Percentiles rank a stretch among this genome's conserved stretches.
These are phyloP conservation scores for Hedychridium roseum DNA, from an alignment of 2,888 invertebrate species.

Conservation along the genomic window DNA sequence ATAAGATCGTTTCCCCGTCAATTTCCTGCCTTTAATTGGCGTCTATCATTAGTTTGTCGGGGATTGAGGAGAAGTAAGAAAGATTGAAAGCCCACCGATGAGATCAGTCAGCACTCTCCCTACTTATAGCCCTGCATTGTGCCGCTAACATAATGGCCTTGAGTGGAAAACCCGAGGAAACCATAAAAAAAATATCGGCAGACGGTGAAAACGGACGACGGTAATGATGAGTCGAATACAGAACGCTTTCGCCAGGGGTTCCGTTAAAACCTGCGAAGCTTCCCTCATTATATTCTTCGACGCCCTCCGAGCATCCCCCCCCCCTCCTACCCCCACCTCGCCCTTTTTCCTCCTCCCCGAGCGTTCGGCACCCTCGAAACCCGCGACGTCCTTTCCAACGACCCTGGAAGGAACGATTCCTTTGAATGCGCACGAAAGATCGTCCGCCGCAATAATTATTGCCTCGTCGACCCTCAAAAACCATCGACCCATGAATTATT, in stretches of 20 bases:
- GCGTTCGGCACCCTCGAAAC: constrained; percentile 9
- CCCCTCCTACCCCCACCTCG: not conserved
- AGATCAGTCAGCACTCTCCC: constrained; percentile 23
- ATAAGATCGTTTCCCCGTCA: too few relatives aligned
- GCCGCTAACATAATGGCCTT: constrained; percentile 34
- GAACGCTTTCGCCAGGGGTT: too few relatives aligned
- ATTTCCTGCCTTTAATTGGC: too few relatives aligned
- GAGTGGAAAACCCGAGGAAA: constrained; percentile 23
- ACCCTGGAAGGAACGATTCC: constrained; percentile 35
- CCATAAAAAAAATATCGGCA: constrained; percentile 16
- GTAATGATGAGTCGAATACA: constrained; percentile 44
- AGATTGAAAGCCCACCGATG: too few relatives aligned
- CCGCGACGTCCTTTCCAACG: constrained; percentile 19
- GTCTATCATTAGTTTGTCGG: too few relatives aligned
- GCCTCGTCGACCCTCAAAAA: constrained; percentile 40
- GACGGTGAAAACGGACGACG: constrained; percentile 31
- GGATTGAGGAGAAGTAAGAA: too few relatives aligned
- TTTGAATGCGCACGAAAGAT: constrained; percentile 49
- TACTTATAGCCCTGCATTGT: constrained; percentile 32
- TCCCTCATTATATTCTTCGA: constrained; percentile 46
- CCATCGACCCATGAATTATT: constrained; percentile 45
- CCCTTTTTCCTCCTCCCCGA: constrained; percentile 5
- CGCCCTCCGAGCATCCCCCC: constrained; percentile 1
- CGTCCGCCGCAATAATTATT: constrained; percentile 53
- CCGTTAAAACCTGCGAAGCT: constrained; percentile 35